Conservation (phyloP, 2,888 invertebrate species). For the Chaetoderma sp. region DNA sequence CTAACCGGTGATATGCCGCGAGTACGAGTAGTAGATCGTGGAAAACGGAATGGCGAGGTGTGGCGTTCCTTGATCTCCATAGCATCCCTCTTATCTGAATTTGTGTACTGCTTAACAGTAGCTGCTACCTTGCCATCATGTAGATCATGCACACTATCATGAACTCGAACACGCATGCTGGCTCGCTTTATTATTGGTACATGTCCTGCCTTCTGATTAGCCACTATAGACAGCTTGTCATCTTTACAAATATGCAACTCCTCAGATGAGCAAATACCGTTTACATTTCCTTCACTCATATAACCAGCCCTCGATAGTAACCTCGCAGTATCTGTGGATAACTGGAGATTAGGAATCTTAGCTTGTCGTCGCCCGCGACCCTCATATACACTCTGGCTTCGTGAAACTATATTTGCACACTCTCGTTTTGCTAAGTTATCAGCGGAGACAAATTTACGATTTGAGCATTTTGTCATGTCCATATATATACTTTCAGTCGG, state of each 20-base stretch:
- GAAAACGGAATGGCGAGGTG: constrained; percentile 50
- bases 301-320: constrained; percentile 58
- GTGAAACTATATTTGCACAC: constrained; percentile 27
- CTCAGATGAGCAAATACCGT: too few species aligned
- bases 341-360: constrained; percentile 52
- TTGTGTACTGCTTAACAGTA: constrained; percentile 47
- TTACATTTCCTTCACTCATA: constrained; percentile 32
- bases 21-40: constrained; percentile 47
- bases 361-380: constrained; percentile 32
- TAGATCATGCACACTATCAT: constrained; percentile 55
- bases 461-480: too few species aligned
- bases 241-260: too few species aligned
- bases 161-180: constrained; percentile 42
- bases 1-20: constrained; percentile 55
- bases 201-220: too few species aligned
- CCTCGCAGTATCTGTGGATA: constrained; percentile 56
- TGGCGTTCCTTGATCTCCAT: constrained; percentile 39
- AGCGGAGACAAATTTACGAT: not conserved
- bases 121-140: constrained; percentile 53
- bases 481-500: too few species aligned
- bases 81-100: constrained; percentile 20
- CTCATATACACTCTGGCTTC: constrained; percentile 47
- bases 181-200: constrained; percentile 52
- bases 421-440: not conserved
- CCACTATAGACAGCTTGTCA: too few species aligned